These are phyloP conservation scores for Crematogaster levior DNA, from an alignment of 2,888 invertebrate genomes.

Conservation along the genomic window DNA sequence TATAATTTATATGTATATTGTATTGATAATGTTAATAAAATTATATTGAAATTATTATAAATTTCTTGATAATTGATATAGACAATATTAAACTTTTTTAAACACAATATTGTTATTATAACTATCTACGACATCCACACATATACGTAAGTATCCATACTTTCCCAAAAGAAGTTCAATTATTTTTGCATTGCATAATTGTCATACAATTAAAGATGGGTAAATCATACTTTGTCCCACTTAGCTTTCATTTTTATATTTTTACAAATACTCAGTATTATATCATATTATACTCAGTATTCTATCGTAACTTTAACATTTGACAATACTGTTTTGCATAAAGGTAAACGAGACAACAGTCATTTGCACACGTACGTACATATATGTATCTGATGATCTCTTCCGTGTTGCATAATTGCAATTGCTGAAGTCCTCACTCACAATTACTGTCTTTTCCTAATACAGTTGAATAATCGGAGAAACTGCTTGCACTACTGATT, in stretches of 20 bases:
- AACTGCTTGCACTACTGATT: constrained; percentile 52
- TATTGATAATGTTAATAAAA: no score
- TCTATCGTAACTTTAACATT: background rate
- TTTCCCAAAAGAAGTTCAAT: constrained; percentile 5
- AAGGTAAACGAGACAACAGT: constrained; percentile 3
- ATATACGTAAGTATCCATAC: background rate
- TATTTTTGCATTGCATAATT: background rate
- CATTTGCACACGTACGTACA: background rate
- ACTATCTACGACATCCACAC: background rate
- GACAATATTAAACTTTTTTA: background rate
- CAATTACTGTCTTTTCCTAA: constrained; percentile 46
- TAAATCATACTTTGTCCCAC: background rate
- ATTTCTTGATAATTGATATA: no score
- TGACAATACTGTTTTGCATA: background rate
- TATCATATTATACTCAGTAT: no score
- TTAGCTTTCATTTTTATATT: background rate
- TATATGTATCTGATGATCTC: constrained; percentile 1
- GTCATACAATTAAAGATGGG: background rate
- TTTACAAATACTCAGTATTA: background rate
- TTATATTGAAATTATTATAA: no score
- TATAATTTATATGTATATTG: background rate
- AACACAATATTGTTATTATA: background rate
- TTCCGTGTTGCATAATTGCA: constrained; percentile 57
- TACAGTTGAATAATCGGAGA: constrained; percentile 17
- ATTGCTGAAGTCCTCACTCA: constrained; percentile 14